Percentiles rank a stretch among this genome's conserved stretches.
phyloP scores from a whole-genome alignment of 2,113 vertebrate genomes.

The Collichthys lucidus region DNA sequence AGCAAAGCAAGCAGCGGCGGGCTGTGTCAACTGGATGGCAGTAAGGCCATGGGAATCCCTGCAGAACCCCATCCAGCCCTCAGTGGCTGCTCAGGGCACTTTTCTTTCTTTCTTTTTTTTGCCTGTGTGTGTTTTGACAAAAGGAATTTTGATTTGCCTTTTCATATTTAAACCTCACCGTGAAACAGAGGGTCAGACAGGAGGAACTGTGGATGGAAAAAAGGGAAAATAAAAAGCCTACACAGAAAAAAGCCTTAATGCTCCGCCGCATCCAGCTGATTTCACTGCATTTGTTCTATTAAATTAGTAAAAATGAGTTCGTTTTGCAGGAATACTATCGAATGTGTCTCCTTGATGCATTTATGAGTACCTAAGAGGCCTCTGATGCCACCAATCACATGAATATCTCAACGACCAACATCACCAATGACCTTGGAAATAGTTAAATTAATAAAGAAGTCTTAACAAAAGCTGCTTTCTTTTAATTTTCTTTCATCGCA shows the following conservation, averaged over 20 bases:
- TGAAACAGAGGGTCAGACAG: background rate
- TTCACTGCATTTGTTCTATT: background rate
- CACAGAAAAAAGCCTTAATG: no score
- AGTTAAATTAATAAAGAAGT: background rate
- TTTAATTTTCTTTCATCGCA: background rate
- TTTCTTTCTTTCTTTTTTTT: background rate
- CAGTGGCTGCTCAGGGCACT: slow-evolving; percentile 52
- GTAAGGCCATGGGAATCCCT: slow-evolving; percentile 76
- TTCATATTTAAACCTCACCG: slow-evolving; percentile 25
- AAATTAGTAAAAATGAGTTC: background rate
- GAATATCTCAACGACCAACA: background rate
- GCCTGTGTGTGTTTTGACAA: slow-evolving; percentile 47
- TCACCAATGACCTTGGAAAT: background rate
- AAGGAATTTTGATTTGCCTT: slow-evolving; percentile 54
- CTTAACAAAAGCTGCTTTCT: background rate
- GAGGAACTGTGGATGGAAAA: background rate
- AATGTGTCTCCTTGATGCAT: background rate
- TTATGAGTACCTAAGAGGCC: background rate
- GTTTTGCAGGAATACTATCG: background rate
- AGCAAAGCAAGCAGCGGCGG: slow-evolving; percentile 10
- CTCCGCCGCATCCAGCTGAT: background rate
- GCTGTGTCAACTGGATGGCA: slow-evolving; percentile 63
- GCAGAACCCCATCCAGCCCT: slow-evolving; percentile 26
- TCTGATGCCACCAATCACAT: background rate
- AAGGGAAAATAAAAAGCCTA: no score